Percentiles rank a stretch among this genome's conserved stretches.
phyloP scores from a whole-genome alignment of 2,888 invertebrate genomes.

The Rhagonycha fulva region DNA sequence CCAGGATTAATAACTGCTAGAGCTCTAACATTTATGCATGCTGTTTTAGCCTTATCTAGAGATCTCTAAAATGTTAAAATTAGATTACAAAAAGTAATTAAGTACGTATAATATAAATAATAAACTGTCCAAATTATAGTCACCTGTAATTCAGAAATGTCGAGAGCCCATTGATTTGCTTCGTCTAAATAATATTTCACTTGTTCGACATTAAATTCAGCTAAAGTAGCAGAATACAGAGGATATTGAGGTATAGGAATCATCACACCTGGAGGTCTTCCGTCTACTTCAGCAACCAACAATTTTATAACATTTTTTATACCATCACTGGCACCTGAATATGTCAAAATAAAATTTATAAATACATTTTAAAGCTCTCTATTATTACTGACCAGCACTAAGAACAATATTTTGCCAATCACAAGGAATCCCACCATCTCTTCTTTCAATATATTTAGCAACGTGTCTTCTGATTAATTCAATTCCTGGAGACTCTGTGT shows the following conservation, averaged over 20 bases:
- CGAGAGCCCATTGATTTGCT: slow-evolving; percentile 68
- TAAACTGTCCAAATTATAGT: neutral
- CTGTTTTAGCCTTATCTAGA: slow-evolving; percentile 47
- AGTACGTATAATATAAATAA: no score
- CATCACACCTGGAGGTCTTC: slow-evolving; percentile 64
- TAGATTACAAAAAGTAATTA: neutral
- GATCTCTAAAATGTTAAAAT: slow-evolving; percentile 4
- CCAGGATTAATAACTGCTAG: slow-evolving; percentile 80
- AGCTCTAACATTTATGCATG: slow-evolving; percentile 62
- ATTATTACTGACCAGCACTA: slow-evolving; percentile 62
- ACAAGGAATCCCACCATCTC: slow-evolving; percentile 71
- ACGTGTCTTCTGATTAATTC: slow-evolving; percentile 82
- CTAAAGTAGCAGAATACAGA: slow-evolving; percentile 72
- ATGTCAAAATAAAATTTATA: neutral
- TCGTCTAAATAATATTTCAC: slow-evolving; percentile 74
- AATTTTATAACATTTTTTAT: slow-evolving; percentile 45
- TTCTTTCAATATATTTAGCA: slow-evolving; percentile 78
- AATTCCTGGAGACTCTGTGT: slow-evolving; percentile 84
- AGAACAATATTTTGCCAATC: slow-evolving; percentile 77
- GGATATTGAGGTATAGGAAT: slow-evolving; percentile 82
- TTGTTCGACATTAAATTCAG: slow-evolving; percentile 69
- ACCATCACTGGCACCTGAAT: slow-evolving; percentile 28
- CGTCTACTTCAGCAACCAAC: slow-evolving; percentile 46
- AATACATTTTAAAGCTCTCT: neutral
- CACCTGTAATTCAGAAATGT: slow-evolving; percentile 62